Base-by-base conservation (phyloP, 2,797 vertebrate species). In the Poecilia gillii region DNA sequence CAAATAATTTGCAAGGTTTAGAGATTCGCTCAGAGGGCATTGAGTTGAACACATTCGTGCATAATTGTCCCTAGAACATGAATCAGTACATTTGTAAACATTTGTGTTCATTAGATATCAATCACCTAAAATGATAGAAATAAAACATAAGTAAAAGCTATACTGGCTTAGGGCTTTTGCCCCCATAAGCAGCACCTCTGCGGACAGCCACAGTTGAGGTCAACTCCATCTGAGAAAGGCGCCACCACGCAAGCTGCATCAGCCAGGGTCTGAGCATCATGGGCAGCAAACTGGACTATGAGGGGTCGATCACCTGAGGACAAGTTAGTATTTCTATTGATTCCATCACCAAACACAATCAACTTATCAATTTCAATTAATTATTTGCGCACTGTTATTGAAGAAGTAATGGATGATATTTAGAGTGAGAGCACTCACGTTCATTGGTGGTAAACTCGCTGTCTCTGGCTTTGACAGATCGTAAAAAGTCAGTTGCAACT, bases 141-240 rank as follows among this genome's bases (percentile, higher is more conserved):
- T 45, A 12, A 55, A 83, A 85, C 0, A 39, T 72, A 3, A 28
- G 45, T 18, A 64, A 43, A 6, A 25, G 28, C 4, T 41, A 25
- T 3, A 70, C 23, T 41, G 39, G 66, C 25, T 41, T 13, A 70
- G 64, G 8, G 20, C 1, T 5, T 64, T 11, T 11, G 13, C 20
- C 3, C 64, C 66, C 39, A 77, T 47, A 23, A 72, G 45, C 2
- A 80, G 93, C 94, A 99, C 98, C 98, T 98, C 91, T 99, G 99
- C 81, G 98, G 99, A 89, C 99, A 99, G 85, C 98, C 99, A 90
- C 98, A 99, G 92, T 99, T 99, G 57, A 99, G 94, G 91, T 99
- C 98, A 93, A 99, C 96, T 74, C 98, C 99, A 83, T 98, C 96
- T 41, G 97, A 97, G 87, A 97, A 99, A 81, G 98, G 97, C 46